phyloP scores from a whole-genome alignment of 2,888 invertebrate genomes.

The Cheilosia urbana region DNA sequence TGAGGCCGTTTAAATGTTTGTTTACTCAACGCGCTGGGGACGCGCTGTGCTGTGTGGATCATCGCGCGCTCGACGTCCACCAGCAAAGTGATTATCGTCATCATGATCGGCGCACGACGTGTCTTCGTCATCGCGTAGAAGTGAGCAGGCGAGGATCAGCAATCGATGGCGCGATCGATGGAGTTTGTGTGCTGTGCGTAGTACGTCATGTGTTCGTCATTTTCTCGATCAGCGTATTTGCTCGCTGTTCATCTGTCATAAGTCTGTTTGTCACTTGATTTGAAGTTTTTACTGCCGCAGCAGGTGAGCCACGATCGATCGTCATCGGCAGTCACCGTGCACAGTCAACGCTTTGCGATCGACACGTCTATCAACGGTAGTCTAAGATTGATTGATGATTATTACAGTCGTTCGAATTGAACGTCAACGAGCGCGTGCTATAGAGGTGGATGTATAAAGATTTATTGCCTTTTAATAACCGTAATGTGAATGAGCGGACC shows the following conservation, averaged over 20 bases:
- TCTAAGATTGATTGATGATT: constrained; percentile 68
- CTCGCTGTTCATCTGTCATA: constrained; percentile 66
- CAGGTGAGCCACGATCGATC: constrained; percentile 39
- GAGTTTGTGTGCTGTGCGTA: constrained; percentile 40
- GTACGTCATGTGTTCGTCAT: constrained; percentile 62
- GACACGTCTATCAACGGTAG: constrained; percentile 70
- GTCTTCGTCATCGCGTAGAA: constrained; percentile 34
- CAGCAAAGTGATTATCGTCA: constrained; percentile 53
- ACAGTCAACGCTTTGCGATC: constrained; percentile 62
- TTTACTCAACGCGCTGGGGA: constrained; percentile 55
- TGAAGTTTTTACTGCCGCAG: constrained; percentile 22
- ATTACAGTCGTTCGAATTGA: constrained; percentile 11
- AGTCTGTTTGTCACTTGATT: constrained; percentile 63
- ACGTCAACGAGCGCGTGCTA: constrained; percentile 34
- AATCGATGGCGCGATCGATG: constrained; percentile 38
- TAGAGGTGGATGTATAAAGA: constrained; percentile 34
- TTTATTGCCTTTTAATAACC: constrained; percentile 66
- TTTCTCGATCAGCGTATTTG: constrained; percentile 50
- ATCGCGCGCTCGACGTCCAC: constrained; percentile 21
- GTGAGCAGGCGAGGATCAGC: constrained; percentile 34
- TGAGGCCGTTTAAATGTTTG: constrained; percentile 67
- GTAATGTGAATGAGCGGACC: constrained; percentile 37
- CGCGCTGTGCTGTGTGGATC: constrained; percentile 20
- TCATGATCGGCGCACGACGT: constrained; percentile 45
- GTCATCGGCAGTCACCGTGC: constrained; percentile 39